Percentiles rank a stretch among this genome's conserved stretches.
phyloP scores from a whole-genome alignment of 2,113 vertebrate genomes.

The Melanotaenia duboulayi region DNA sequence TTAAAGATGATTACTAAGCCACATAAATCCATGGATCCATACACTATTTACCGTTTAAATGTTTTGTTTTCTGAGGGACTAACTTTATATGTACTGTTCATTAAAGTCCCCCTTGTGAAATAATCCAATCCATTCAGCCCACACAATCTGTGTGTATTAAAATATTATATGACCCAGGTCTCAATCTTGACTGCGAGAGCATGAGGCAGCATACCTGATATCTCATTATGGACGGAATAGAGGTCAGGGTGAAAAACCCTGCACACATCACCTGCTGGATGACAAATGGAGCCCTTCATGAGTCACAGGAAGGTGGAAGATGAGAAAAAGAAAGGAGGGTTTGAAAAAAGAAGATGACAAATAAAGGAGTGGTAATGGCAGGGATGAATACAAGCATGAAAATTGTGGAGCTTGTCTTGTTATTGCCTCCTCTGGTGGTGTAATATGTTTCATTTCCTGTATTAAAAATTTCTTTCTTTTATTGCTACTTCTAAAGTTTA shows the following conservation, averaged over 20 bases:
- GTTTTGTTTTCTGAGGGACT: constrained; percentile 23
- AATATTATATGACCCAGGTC: constrained; percentile 44
- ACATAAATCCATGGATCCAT: constrained; percentile 27
- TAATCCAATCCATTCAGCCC: constrained; percentile 22
- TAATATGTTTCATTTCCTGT: constrained; percentile 49
- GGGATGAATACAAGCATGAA: constrained; percentile 27
- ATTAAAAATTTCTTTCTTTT: constrained; percentile 45
- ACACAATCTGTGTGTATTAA: constrained; percentile 28
- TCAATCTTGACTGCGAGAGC: constrained; percentile 24
- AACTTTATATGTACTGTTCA: constrained; percentile 24
- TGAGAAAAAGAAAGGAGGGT: constrained; percentile 28
- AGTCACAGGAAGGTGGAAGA: constrained; percentile 37
- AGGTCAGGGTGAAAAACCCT: constrained; percentile 65
- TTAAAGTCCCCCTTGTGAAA: constrained; percentile 14
- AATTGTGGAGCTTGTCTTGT: constrained; percentile 25
- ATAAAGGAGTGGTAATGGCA: not conserved
- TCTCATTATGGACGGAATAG: constrained; percentile 59
- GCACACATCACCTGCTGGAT: constrained; percentile 65
- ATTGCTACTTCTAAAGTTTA: constrained; percentile 24
- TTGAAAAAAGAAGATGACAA: constrained; percentile 17
- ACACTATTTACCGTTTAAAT: constrained; percentile 6
- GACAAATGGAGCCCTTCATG: constrained; percentile 70
- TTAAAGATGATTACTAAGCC: constrained; percentile 14
- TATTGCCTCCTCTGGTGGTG: constrained; percentile 32
- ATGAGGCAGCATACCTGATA: constrained; percentile 59